Evolutionary conservation across 1,140 invertebrate species (phyloP), one percentile per base, ranked within the genome.

Genomic region (Eueides isabella): DNA sequence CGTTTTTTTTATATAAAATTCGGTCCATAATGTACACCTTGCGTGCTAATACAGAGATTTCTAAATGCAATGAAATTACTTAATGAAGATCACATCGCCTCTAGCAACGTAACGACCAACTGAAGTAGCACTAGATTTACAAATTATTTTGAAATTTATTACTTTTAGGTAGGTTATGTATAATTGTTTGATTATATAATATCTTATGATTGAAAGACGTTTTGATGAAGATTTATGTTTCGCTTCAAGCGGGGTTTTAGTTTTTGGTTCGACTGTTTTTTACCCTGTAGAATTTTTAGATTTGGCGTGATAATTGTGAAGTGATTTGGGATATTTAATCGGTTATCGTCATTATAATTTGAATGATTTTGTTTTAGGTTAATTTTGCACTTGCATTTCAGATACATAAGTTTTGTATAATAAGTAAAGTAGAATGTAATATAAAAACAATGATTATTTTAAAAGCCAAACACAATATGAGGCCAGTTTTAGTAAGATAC

Each of bases 61-160:
- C 44, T 9, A 67, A 67, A n/a, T 28, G 84, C 75, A 82, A 88
- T 85, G 84, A 84, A 81, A 83, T 81, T 71, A 80, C 61, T 75
- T 92, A 92, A 91, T 91, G 89, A 88, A 92, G 89, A 92, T 91
- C 90, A 87, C 87, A 84, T 81, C 44, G 71, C 82, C 91, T 79
- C 73, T n/a, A 73, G 84, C 84, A 74, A 87, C 88, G 90, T 92
- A 92, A 89, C 90, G 85, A 87, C 78, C 85, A 86, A 77, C 89
- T 92, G 87, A 92, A 91, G 91, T 90, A 92, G 91, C 91, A 74
- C 78, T 80, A 85, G 80, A 84, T 85, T 73, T 84, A 80, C 80
- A 74, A 78, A 91, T 91, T 92, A 91, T 88, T 84, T 85, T 67
- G 70, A 91, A 83, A 91, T 92, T 92, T 92, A 92, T 90, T 85